phyloP scores from a whole-genome alignment of 2,797 vertebrate species.

The Falco columbarius region DNA sequence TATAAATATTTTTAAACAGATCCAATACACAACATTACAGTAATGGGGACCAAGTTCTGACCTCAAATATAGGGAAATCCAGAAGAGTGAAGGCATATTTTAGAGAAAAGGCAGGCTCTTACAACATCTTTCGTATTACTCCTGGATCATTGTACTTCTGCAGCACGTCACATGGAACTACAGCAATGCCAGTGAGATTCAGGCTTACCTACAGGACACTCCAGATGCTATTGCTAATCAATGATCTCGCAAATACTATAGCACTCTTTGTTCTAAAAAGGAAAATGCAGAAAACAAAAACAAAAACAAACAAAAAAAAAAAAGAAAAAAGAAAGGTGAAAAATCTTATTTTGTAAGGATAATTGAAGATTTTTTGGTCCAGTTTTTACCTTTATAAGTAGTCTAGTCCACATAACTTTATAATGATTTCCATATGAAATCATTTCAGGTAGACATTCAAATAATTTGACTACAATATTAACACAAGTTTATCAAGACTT shows the following conservation, averaged over 20 bases:
- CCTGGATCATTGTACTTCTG: neutral
- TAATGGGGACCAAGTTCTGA: neutral
- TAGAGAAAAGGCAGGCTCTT: neutral
- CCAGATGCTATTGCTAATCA: neutral
- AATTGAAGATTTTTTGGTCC: neutral
- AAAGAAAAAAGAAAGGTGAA: neutral
- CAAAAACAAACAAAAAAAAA: neutral
- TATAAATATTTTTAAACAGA: neutral
- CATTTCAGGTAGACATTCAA: neutral
- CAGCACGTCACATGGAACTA: neutral
- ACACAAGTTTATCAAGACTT: neutral
- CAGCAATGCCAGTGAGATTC: neutral
- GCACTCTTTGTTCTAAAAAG: neutral
- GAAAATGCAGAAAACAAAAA: neutral
- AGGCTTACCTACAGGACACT: neutral
- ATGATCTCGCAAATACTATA: neutral
- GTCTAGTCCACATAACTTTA: neutral
- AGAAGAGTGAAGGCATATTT: neutral
- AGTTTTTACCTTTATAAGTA: neutral
- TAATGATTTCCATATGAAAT: neutral
- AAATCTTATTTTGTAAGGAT: neutral
- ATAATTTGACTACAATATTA: neutral
- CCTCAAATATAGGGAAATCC: neutral
- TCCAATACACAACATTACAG: neutral
- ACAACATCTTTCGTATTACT: neutral